Base-by-base conservation (phyloP, 2,113 vertebrate genomes). In the Callithrix jacchus region DNA sequence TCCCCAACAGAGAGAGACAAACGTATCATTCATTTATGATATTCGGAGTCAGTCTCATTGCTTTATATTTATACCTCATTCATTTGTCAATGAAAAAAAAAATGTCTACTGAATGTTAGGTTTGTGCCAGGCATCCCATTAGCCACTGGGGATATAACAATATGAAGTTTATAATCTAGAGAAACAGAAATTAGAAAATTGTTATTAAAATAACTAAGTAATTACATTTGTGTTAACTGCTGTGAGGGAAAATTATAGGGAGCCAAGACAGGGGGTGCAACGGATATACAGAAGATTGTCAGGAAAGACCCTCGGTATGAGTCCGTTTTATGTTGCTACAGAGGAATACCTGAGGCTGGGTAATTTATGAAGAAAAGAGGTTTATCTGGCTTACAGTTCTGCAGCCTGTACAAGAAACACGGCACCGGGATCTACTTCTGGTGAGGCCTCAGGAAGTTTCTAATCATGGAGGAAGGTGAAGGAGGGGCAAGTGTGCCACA, bases 181-280 rank as follows among this genome's bases (percentile, higher is more conserved):
- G 54, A 91, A 93, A 93, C 64, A 96, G 84, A 93, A 97, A 95
- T 95, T 88, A 97, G 85, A 82, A 87, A 96, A 95, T 23, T 70
- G 73, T 92, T 76, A 93, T 86, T 93, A 96, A 93, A 95, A 92
- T 88, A 93, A 96, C 80, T 66, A 97, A 96, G 94, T 96, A 95
- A 92, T 91, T 89, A 88, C 64, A 73, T 74, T 45, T 85, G 95
- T 77, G 52, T 40, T 86, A 74, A 92, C 61, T 82, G 81, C 94
- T 82, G 12, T 52, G 42, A 87, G 70, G 42, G 56, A 79, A 89
- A 79, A 83, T 92, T 58, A 94, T 18, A 86, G 61, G 84, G 37
- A 71, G 58, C 64, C 80, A 79, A 79, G 71, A 77, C 42, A 52
- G 49, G 80, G 32, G 27, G 3, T 90, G 21, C 18, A 83, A 16